Percentiles rank a stretch among this genome's conserved stretches.
phyloP scores from a whole-genome alignment of 2,113 vertebrate species.

The Python bivittatus region DNA sequence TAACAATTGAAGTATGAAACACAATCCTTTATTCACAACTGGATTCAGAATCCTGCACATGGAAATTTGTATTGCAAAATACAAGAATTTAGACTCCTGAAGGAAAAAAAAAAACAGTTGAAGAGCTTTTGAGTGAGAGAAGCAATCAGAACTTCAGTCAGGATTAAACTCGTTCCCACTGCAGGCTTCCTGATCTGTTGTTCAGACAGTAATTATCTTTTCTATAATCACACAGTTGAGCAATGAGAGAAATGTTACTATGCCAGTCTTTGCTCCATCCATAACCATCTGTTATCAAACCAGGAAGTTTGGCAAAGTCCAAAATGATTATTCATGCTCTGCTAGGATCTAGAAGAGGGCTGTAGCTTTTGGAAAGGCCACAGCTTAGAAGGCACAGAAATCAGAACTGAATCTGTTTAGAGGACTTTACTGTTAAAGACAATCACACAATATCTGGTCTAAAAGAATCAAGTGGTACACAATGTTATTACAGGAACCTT shows the following conservation, averaged over 20 bases:
- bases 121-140: neutral
- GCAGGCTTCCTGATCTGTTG: slow-evolving; percentile 18
- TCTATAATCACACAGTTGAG: slow-evolving; percentile 29
- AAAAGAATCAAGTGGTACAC: no score
- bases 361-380: neutral
- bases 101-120: no score
- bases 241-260: slow-evolving; percentile 38
- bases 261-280: slow-evolving; percentile 35
- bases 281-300: slow-evolving; percentile 49
- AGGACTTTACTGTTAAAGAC: neutral
- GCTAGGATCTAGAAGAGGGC: slow-evolving; percentile 38
- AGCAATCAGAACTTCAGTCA: neutral
- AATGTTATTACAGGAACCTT: no score
- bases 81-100: neutral
- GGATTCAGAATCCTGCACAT: neutral
- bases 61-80: neutral
- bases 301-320: slow-evolving; percentile 48
- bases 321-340: slow-evolving; percentile 52
- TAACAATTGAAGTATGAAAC: neutral
- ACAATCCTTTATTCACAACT: neutral
- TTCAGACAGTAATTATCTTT: slow-evolving; percentile 41
- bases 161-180: neutral
- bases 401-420: neutral
- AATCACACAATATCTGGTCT: neutral
- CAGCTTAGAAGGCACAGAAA: neutral